phyloP scores from a whole-genome alignment of 2,113 vertebrate species.

The Myiagra hebetior region DNA sequence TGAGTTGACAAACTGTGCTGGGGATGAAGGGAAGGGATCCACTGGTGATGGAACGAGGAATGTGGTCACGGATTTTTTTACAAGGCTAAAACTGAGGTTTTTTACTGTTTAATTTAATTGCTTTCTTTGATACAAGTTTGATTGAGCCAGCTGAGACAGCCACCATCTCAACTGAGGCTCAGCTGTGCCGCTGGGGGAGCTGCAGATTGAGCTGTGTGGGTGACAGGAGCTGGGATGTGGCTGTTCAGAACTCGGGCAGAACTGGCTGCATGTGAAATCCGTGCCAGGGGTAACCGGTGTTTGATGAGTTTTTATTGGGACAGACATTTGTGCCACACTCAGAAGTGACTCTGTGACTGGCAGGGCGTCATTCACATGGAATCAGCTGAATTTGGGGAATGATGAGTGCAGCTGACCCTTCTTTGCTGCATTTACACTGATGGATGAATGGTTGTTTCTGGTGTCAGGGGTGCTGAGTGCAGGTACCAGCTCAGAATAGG shows the following conservation, averaged over 20 bases:
- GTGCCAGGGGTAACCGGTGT: fast-evolving
- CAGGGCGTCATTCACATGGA: fast-evolving
- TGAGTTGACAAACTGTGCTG: background rate
- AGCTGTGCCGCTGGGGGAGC: background rate
- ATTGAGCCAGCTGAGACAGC: background rate
- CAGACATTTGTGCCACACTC: fast-evolving
- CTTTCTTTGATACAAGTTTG: background rate
- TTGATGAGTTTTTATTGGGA: background rate
- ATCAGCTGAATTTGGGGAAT: background rate
- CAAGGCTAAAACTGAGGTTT: background rate
- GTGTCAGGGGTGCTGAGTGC: background rate
- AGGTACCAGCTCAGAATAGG: background rate
- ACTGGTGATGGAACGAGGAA: background rate
- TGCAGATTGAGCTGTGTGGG: background rate
- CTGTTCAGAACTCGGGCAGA: background rate
- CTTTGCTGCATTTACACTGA: fast-evolving
- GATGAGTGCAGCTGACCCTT: fast-evolving
- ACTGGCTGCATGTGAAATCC: fast-evolving
- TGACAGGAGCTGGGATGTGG: background rate
- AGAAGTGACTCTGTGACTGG: fast-evolving
- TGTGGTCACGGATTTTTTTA: fast-evolving
- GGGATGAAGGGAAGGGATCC: background rate
- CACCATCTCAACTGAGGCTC: fast-evolving
- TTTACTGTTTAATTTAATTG: background rate
- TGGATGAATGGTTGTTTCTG: fast-evolving